phyloP scores from a whole-genome alignment of 2,113 vertebrate genomes.

The Carlito syrichta region DNA sequence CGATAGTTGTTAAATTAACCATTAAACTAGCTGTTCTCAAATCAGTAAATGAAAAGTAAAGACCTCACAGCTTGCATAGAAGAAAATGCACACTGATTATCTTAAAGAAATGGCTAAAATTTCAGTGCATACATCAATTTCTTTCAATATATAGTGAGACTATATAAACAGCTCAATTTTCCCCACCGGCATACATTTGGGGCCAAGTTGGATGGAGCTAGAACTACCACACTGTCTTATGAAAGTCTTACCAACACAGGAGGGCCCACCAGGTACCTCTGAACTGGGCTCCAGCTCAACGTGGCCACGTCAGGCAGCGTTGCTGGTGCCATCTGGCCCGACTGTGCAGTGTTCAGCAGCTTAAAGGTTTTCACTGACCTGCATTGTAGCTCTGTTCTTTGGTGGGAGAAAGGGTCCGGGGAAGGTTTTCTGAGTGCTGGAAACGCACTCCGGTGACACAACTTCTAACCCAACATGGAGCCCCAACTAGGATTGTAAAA shows the following conservation, averaged over 20 bases:
- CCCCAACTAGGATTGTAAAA: neutral
- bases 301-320: neutral
- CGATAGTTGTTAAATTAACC: neutral
- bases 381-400: neutral
- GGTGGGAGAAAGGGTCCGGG: neutral
- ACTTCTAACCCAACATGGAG: neutral
- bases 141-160: neutral
- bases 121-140: neutral
- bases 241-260: neutral
- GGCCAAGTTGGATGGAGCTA: neutral
- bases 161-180: neutral
- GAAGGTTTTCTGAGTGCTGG: neutral
- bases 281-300: neutral
- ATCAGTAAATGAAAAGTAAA: neutral
- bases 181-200: neutral
- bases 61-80: neutral
- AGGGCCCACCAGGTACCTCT: neutral
- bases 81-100: neutral
- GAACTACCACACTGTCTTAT: neutral
- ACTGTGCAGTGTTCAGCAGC: neutral
- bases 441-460: neutral
- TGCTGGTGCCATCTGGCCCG: neutral
- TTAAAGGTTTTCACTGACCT: too few relatives aligned
- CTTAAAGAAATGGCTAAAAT: neutral
- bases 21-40: neutral